Evolutionary conservation across 2,888 invertebrate species (phyloP), one percentile per base, ranked within the genome.

Genomic region (Calameuta filiformis): DNA sequence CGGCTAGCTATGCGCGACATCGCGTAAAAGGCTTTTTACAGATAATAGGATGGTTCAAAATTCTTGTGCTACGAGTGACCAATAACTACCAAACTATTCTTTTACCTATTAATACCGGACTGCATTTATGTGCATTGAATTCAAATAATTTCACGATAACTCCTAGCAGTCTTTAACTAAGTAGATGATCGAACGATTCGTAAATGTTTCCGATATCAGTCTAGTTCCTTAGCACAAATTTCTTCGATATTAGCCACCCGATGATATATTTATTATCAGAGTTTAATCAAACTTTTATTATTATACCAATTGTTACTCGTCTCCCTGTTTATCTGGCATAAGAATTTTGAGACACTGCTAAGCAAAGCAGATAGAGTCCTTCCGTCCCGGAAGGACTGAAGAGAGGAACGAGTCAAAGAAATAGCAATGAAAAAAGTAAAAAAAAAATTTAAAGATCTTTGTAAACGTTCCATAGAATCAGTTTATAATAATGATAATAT

Each of bases 21-120:
- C 23, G 56, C 23, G 1, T 23, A 68, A 68, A 75, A 75, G 35
- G 30, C 78, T 78, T 73, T 78, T 78, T 78, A 75, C 78, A 73
- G 31, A 76, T 56, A 75, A 73, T 71, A 75, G 35, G 68, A 75
- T 77, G 75, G 56, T 75, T n/a, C 34, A 73, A 78, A 76, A 78
- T 78, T 76, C 73, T 78, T 73, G 71, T 71, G 71, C 33, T 71
- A 71, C 1, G 71, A 71, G 31, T 12, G 23, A 23, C 56, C 56
- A 23, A 56, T 23, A 56, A 23, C 23, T 23, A 56, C 1, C 9
- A 23, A 9, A 23, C 23, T 23, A 23, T 56, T 56, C 9, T 56
- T 56, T 56, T 23, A 23, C 9, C 15, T 40, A 9, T 23, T 56
- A 56, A 56, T 56, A 23, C 56, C 23, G 23, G 23, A 56, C 56